Base-by-base conservation (phyloP, 2,797 vertebrate genomes). In the Chrosomus eos region DNA sequence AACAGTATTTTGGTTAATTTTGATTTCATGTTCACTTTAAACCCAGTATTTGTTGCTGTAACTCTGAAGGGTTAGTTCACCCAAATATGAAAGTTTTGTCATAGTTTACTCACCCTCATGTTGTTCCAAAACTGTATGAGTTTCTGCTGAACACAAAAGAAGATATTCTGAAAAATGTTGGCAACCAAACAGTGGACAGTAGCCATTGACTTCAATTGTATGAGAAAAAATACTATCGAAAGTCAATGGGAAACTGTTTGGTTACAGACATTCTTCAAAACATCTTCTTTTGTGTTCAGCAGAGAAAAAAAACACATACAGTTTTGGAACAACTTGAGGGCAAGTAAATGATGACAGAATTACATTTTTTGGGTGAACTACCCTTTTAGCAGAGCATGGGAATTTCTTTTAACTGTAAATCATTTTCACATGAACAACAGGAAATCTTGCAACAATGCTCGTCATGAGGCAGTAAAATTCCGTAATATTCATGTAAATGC, bases 361-460 rank as follows among this genome's bases (percentile, higher is more conserved):
- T 19, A 21, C 10, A 0, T 4, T n/a, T 10, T 58, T n/a, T 60
- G 23, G 10, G 55, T 13, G 23, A 60, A 26, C 55, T 26, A 60
- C 13, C 23, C 23, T 10, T n/a, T 75, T 33, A 76, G 38, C 21
- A 76, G 33, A 23, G 1, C 14, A 10, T 40, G 36, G 10, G 5
- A 23, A 55, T 7, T n/a, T 14, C 4, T 74, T 31, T 26, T 1
- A 26, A 38, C 74, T 11, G 73, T 58, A 60, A 58, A 76, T 40
- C 13, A 38, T 40, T 38, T 76, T 76, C 74, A 60, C 74, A 60
- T 7, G 51, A 76, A 60, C 4, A 76, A 76, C 74, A 58, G 74
- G 74, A 76, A 76, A 60, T 60, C 7, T 76, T 18, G 74, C 53
- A 76, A 76, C 53, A 60, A 76, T 60, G 33, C 33, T 60, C 13